Evolutionary conservation across 2,113 vertebrate species (phyloP).

Genomic region (Ptyas mucosa): DNA sequence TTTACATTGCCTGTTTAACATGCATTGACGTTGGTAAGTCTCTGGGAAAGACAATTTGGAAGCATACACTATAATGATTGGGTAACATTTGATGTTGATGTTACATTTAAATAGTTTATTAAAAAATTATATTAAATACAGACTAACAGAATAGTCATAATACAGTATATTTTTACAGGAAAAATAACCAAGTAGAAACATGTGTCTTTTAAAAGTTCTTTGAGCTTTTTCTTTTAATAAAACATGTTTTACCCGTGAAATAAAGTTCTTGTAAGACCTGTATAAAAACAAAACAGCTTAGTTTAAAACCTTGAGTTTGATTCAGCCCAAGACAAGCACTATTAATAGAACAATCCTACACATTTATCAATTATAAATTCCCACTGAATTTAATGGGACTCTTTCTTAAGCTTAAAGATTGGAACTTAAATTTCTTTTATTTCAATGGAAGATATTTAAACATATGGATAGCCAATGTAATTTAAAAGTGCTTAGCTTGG

Average conservation of each 20-base stretch:
- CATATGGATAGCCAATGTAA: background rate
- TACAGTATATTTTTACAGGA: constrained; percentile 56
- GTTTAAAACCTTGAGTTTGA: background rate
- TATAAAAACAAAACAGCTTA: constrained; percentile 34
- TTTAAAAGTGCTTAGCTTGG: background rate
- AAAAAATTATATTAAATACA: constrained; percentile 68
- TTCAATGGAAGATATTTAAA: background rate
- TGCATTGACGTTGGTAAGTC: background rate
- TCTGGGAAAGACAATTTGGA: background rate
- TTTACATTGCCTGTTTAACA: background rate
- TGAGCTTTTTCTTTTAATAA: constrained; percentile 52
- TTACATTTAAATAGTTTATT: constrained; percentile 69
- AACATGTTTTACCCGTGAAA: constrained; percentile 57
- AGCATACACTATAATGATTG: constrained; percentile 26
- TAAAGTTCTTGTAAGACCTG: constrained; percentile 40
- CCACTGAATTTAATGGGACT: background rate
- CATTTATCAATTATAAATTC: background rate
- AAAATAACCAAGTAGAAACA: constrained; percentile 58
- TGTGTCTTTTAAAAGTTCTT: constrained; percentile 48
- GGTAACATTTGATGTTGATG: constrained; percentile 50
- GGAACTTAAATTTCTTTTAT: background rate
- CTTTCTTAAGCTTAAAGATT: background rate
- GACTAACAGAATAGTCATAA: constrained; percentile 56
- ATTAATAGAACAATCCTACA: background rate
- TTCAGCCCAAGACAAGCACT: background rate